Evolutionary conservation across 2,888 invertebrate species (phyloP).

Genomic region (Andrena hattorfiana): DNA sequence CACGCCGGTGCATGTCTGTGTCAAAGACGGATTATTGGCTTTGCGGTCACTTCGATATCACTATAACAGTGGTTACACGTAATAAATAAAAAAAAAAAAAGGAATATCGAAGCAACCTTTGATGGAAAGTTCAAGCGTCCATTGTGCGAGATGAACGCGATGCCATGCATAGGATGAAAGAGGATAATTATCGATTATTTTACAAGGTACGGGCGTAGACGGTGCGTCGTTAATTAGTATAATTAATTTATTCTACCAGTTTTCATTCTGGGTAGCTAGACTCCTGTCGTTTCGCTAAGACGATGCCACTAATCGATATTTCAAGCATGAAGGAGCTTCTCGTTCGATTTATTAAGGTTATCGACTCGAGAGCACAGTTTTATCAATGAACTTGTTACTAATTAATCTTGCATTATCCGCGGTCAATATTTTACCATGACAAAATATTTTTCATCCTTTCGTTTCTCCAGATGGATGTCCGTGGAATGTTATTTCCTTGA

Average conservation of each 20-base stretch:
- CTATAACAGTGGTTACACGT: constrained; percentile 39
- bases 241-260: neutral
- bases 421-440: neutral
- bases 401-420: neutral
- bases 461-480: neutral
- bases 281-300: neutral
- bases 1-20: constrained; percentile 43
- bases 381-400: neutral
- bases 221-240: constrained; percentile 15
- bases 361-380: neutral
- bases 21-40: constrained; percentile 59
- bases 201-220: neutral
- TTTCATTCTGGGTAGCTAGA: neutral
- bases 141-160: constrained; percentile 23
- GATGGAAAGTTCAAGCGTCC: constrained; percentile 37
- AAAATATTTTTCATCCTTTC: neutral
- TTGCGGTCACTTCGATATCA: constrained; percentile 60
- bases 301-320: neutral
- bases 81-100: constrained; percentile 44
- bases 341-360: neutral
- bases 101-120: constrained; percentile 31
- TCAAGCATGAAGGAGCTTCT: neutral
- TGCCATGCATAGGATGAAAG: neutral
- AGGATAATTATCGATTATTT: constrained; percentile 26
- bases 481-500: neutral